A percentile compares a stretch with the other conserved stretches of the same genome.
Conservation (phyloP, 2,113 vertebrate species). For the Hemibagrus wyckioides region DNA sequence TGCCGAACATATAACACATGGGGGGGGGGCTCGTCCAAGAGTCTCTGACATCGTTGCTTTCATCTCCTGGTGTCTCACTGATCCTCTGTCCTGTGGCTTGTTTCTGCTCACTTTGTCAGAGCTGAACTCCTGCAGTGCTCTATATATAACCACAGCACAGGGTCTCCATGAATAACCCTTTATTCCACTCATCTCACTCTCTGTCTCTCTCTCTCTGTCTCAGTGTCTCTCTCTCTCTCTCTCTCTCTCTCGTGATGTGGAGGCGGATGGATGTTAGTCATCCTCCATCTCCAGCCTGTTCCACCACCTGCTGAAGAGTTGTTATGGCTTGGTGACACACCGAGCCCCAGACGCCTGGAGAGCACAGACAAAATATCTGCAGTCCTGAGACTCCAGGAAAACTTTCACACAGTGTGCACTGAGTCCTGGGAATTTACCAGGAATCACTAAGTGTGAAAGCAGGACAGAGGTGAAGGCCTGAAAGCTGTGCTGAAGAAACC, state of each 20-base stretch:
- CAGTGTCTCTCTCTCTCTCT: slow-evolving; percentile 1
- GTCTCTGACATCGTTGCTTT: not conserved
- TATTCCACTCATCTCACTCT: slow-evolving; percentile 7
- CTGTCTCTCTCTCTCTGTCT: not conserved
- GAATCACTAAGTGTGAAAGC: not conserved
- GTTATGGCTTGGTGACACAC: slow-evolving; percentile 44
- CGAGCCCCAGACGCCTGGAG: slow-evolving; percentile 31
- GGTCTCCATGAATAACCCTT: slow-evolving; percentile 41
- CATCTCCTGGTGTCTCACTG: slow-evolving; percentile 4
- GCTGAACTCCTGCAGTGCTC: slow-evolving; percentile 17
- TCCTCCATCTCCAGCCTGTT: slow-evolving; percentile 40
- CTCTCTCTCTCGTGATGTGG: slow-evolving; percentile 19
- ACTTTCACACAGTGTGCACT: not conserved
- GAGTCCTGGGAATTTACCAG: not conserved
- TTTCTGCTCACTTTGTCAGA: slow-evolving; percentile 29
- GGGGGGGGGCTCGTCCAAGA: too few relatives aligned
- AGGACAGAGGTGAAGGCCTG: not conserved
- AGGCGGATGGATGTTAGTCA: slow-evolving; percentile 53
- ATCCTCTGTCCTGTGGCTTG: not conserved
- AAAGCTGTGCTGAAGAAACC: not conserved
- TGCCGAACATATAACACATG: too few relatives aligned
- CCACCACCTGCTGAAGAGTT: slow-evolving; percentile 46
- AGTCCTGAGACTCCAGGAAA: not conserved
- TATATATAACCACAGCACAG: slow-evolving; percentile 39
- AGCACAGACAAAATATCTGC: not conserved